Base-by-base conservation (phyloP, 2,113 vertebrate genomes). In the Spea multiplicata region DNA sequence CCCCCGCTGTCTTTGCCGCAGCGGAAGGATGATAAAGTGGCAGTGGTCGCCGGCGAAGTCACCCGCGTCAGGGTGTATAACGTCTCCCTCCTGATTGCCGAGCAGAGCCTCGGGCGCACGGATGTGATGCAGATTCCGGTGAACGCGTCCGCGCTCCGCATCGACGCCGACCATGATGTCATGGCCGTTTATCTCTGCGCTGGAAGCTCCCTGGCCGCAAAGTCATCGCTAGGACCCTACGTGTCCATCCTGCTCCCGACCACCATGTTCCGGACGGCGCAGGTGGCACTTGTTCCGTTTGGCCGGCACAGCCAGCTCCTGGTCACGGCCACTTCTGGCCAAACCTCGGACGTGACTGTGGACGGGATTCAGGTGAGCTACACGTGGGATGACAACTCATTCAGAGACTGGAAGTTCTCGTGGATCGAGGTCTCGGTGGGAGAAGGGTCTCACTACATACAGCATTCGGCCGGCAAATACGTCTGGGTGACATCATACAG, bases 401-500 rank as follows among this genome's bases (percentile, higher is more conserved):
- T 44, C 8, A 44, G 30, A 5, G 9, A 57, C 3, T 49, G 46
- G 66, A 71, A 50, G 30, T 62, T 49, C 44, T 44, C 67, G 16
- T 71, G 67, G 75, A 46, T 64, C 4, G 67, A 77, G 53, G 46
- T 77, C 3, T 10, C 66, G 2, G 16, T 77, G 8, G 14, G 8
- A 14, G 4, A 10, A 5, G 45, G 67, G 3, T 77, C 67, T 70
- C 75, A 77, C 57, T 70, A 14, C 4, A 4, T 71, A 14, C 16
- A 61, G 5, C 66, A 77, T 44, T 8, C 59, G 9, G 10, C 5
- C 16, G 10, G 64, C 2, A 0, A 70, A 8, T 47, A 71, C 0
- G 10, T 70, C 3, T 77, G 75, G 75, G 67, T 12, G 2, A 13
- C 59, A 52, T 57, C 75, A 52, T 76, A 69, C 53, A 76, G 75